Percentiles rank a stretch among this genome's conserved stretches.
Evolutionary conservation across 2,113 vertebrate genomes (phyloP).

Genomic region (Seriola quinqueradiata): DNA sequence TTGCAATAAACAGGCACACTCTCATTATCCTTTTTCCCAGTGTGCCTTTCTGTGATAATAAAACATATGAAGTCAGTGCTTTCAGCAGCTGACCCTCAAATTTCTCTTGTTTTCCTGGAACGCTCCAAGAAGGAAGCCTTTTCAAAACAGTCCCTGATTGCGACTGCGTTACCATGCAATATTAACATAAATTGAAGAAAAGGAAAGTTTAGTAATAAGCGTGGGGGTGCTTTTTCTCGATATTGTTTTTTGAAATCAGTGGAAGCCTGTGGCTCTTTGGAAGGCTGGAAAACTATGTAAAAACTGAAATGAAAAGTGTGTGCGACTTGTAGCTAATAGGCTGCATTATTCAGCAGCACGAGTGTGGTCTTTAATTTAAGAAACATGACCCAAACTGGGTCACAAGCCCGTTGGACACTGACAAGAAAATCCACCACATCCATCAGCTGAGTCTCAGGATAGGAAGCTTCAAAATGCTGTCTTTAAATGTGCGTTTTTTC

Average conservation of each 20-base stretch:
- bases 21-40: not conserved
- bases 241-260: not conserved
- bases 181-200: not conserved
- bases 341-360: not conserved
- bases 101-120: not conserved
- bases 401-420: not conserved
- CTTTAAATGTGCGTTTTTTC: not conserved
- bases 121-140: not conserved
- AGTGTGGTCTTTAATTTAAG: not conserved
- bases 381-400: not conserved
- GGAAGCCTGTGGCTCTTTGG: not conserved
- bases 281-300: not conserved
- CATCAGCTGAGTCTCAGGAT: not conserved
- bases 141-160: not conserved
- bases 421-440: not conserved
- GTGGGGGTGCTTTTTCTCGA: not conserved
- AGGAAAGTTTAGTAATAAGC: not conserved
- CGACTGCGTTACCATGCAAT: not conserved
- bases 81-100: not conserved
- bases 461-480: not conserved
- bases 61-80: not conserved
- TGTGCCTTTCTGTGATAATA: conserved; percentile 13
- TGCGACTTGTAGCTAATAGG: not conserved
- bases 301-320: not conserved
- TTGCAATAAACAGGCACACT: not conserved